Percentiles rank a stretch among this genome's conserved stretches.
phyloP scores from a whole-genome alignment of 2,113 vertebrate genomes.

The Lynx canadensis region DNA sequence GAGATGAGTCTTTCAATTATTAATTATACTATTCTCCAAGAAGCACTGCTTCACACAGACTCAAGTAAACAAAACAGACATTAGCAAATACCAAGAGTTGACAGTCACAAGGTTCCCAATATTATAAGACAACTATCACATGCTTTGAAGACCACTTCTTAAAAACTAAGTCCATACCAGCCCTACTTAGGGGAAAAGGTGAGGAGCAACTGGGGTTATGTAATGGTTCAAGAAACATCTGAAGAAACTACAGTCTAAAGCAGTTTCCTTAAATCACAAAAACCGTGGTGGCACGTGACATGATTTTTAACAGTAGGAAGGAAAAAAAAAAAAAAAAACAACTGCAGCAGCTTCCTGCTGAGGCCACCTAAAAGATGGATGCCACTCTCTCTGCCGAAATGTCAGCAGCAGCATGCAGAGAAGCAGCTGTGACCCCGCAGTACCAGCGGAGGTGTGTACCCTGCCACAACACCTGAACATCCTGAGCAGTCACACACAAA shows the following conservation, averaged over 20 bases:
- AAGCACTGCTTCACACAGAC: slow-evolving; percentile 4
- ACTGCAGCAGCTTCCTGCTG: not conserved
- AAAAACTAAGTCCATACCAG: not conserved
- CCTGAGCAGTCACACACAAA: not conserved
- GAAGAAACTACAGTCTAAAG: not conserved
- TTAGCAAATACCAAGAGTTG: not conserved
- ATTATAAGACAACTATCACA: not conserved
- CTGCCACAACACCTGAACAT: not conserved
- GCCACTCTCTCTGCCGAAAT: not conserved
- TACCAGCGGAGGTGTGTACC: not conserved
- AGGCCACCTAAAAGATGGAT: not conserved
- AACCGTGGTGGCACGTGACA: not conserved
- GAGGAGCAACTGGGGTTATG: no score
- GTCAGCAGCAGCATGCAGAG: not conserved
- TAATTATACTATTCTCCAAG: slow-evolving; percentile 17
- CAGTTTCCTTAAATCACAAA: not conserved
- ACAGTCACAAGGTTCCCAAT: not conserved
- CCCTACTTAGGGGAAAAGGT: not conserved
- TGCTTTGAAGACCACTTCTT: not conserved
- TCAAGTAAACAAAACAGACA: slow-evolving; percentile 21
- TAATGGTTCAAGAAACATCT: not conserved
- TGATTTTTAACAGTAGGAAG: not conserved
- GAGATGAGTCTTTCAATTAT: slow-evolving; percentile 44
- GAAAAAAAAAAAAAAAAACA: slow-evolving; percentile 13
- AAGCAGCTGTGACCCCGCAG: not conserved